Evolutionary conservation across 2,888 invertebrate species (phyloP), one percentile per base, ranked within the genome.

Genomic region (Ethmia dodecea): DNA sequence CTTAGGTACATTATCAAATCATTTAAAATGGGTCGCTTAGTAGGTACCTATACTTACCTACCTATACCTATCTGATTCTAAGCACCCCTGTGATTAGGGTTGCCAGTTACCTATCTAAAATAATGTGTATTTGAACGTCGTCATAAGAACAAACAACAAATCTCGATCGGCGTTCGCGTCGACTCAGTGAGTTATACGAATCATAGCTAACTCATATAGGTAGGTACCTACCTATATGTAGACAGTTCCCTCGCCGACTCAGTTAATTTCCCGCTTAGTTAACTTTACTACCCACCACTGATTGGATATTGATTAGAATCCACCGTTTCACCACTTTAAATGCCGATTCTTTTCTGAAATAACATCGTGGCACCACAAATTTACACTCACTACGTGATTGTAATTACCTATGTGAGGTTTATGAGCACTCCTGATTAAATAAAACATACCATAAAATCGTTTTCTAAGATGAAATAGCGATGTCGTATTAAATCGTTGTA

Each of bases 271-370:
- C 53, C 83, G 86, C 68, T 86, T 78, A 81, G 84, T 86, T 86
- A 84, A 81, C 72, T 86, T 86, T 84, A 84, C 72, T 58, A 54
- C 79, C 58, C 45, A 41, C 52, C 67, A 55, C 64, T 83, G 86
- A 86, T 86, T 84, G 84, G 78, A 80, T 74, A 80, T 84, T 84
- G 84, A 86, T 84, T 86, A 84, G 79, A 83, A 72, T 55, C 66
- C 64, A 59, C 62, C 61, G 71, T 79, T 78, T 71, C 75, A 67
- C 68, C 56, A 55, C 64, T 76, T 72, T 68, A 76, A 78, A 75
- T 68, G 66, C 63, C 67, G 63, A 71, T 77, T 75, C 68, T 77
- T 77, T 75, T 70, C 64, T 68, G 63, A 72, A 70, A 73, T 73
- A 74, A 79, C 81, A 81, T 72, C 63, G 64, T 63, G 54, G 68